Evolutionary conservation across 2,797 vertebrate genomes (phyloP).

Genomic region (Anniella stebbinsi): DNA sequence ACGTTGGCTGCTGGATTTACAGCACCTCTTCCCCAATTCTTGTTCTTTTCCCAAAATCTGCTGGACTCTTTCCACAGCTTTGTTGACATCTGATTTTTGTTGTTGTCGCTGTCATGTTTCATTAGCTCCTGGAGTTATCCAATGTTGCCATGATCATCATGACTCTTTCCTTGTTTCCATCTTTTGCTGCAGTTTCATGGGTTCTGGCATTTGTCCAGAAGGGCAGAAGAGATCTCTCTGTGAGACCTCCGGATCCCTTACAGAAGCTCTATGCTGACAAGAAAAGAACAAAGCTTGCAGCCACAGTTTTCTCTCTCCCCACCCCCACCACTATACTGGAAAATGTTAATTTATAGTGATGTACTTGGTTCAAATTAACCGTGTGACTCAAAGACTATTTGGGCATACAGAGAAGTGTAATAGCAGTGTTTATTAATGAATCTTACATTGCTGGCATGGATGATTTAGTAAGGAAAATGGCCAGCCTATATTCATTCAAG

Average conservation of each 20-base stretch:
- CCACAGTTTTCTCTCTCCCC: neutral
- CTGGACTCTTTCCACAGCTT: neutral
- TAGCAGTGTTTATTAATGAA: neutral
- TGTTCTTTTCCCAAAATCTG: neutral
- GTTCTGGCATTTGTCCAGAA: too few relatives aligned
- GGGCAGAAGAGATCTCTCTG: neutral
- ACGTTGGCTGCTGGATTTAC: neutral
- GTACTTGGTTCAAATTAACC: neutral
- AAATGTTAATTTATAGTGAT: neutral
- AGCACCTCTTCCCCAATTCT: neutral
- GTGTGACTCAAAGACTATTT: neutral
- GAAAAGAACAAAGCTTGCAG: neutral
- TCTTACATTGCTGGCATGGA: neutral
- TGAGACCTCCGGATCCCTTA: neutral
- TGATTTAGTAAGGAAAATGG: conserved; percentile 2
- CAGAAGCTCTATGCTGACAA: neutral
- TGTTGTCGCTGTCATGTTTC: neutral
- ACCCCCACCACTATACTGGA: neutral
- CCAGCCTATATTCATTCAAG: neutral
- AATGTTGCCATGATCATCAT: neutral
- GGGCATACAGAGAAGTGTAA: neutral
- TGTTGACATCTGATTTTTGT: neutral
- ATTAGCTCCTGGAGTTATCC: neutral
- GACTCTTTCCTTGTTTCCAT: neutral
- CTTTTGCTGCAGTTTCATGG: neutral